phyloP scores from a whole-genome alignment of 2,888 invertebrate species.

The Gari tellinella region DNA sequence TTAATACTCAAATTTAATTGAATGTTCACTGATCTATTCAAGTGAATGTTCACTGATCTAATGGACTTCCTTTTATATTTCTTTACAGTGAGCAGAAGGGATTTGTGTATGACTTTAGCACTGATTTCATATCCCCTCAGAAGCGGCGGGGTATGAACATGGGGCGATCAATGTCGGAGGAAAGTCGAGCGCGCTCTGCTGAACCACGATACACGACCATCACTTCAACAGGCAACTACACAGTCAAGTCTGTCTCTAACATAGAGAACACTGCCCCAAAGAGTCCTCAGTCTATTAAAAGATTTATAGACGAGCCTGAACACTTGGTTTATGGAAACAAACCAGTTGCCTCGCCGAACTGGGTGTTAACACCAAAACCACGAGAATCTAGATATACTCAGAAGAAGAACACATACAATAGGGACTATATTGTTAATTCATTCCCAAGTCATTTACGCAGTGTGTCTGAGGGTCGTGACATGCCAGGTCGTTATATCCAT shows the following conservation, averaged over 20 bases:
- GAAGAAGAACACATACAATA: constrained; percentile 14
- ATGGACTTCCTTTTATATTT: too few relatives aligned
- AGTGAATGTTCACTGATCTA: too few relatives aligned
- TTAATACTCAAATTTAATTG: too few relatives aligned
- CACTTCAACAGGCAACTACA: constrained; percentile 20
- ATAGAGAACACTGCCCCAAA: constrained; percentile 19
- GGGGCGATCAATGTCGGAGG: background rate
- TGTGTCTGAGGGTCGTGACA: constrained; percentile 35
- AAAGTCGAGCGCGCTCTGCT: constrained; percentile 16
- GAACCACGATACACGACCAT: constrained; percentile 35
- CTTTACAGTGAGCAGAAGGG: too few relatives aligned
- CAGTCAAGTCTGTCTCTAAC: constrained; percentile 6
- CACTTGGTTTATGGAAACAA: constrained; percentile 47
- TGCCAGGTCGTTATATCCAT: constrained; percentile 8
- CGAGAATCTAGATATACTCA: constrained; percentile 48
- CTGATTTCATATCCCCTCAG: background rate
- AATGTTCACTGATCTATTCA: too few relatives aligned
- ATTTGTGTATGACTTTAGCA: too few relatives aligned
- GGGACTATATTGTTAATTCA: constrained; percentile 9
- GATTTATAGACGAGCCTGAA: constrained; percentile 25
- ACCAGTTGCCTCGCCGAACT: constrained; percentile 36
- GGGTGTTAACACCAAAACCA: constrained; percentile 53
- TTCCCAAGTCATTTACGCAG: constrained; percentile 40
- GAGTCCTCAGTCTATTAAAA: constrained; percentile 14
- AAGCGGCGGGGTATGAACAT: constrained; percentile 6